Evolutionary conservation across 2,888 invertebrate genomes (phyloP).

Genomic region (Aleiodes alternator): DNA sequence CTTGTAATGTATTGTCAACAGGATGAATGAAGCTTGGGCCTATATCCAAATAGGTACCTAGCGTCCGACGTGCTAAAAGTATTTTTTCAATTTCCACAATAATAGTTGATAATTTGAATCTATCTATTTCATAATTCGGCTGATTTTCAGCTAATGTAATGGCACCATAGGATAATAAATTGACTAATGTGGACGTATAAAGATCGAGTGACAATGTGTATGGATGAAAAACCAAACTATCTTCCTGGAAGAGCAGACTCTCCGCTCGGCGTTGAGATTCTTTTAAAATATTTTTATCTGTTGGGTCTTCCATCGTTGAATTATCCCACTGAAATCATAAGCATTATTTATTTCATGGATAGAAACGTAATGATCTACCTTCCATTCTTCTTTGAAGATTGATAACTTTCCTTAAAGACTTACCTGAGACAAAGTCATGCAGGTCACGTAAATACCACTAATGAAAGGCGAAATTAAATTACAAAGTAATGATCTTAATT

Average conservation of each 20-base stretch:
- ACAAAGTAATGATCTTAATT: constrained; percentile 78
- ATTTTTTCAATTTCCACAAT: constrained; percentile 60
- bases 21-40: constrained; percentile 57
- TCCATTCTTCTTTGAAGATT: constrained; percentile 28
- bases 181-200: constrained; percentile 65
- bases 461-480: constrained; percentile 82
- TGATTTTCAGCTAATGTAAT: constrained; percentile 54
- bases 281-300: constrained; percentile 77
- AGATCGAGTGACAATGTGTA: constrained; percentile 85
- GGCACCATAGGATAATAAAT: constrained; percentile 62
- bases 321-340: constrained; percentile 65
- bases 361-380: constrained; percentile 55
- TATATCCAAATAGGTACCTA: constrained; percentile 63
- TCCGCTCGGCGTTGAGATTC: constrained; percentile 81
- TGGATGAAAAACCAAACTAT: constrained; percentile 78
- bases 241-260: constrained; percentile 72
- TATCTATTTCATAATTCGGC: constrained; percentile 60
- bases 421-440: constrained; percentile 77
- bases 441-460: constrained; percentile 78
- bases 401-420: constrained; percentile 40
- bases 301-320: constrained; percentile 55
- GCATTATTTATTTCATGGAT: constrained; percentile 67
- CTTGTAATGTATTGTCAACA: constrained; percentile 59
- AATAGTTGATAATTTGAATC: constrained; percentile 57
- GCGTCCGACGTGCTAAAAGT: constrained; percentile 60